Conservation (phyloP, 2,797 vertebrate species). For the Borostomias antarcticus region DNA sequence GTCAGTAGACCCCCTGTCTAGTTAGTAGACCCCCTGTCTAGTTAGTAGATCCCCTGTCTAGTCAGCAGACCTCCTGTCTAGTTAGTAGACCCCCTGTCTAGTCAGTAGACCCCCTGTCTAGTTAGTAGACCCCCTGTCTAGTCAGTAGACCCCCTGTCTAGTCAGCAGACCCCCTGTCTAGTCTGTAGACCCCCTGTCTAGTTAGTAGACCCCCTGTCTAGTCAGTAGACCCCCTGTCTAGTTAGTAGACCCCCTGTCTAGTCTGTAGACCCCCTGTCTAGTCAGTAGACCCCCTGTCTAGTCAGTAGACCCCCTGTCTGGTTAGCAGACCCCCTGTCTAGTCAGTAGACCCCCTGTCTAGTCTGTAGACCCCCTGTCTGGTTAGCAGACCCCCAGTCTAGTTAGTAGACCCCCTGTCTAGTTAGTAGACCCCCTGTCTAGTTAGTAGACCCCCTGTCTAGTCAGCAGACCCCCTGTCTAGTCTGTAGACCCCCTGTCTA, state of each 20-base stretch:
- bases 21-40: conserved; percentile 45
- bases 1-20: conserved; percentile 47
- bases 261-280: too few relatives aligned
- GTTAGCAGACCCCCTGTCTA: too few relatives aligned
- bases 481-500: too few relatives aligned
- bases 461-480: conserved; percentile 47
- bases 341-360: conserved; percentile 47
- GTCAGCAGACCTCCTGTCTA: conserved; percentile 47
- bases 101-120: conserved; percentile 47
- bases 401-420: conserved; percentile 46
- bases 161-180: conserved; percentile 47
- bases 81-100: conserved; percentile 46
- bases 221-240: conserved; percentile 47
- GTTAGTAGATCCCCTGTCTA: too few relatives aligned
- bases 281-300: conserved; percentile 47
- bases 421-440: conserved; percentile 46
- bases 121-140: conserved; percentile 46
- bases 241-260: conserved; percentile 47
- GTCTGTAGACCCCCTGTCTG: too few relatives aligned
- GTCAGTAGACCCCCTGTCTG: conserved; percentile 45
- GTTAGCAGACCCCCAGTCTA: too few relatives aligned
- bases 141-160: conserved; percentile 47
- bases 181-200: too few relatives aligned
- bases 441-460: conserved; percentile 46
- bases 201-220: conserved; percentile 46